Evolutionary conservation across 2,888 invertebrate species (phyloP), one percentile per base, ranked within the genome.

Genomic region (Orthosia gracilis): DNA sequence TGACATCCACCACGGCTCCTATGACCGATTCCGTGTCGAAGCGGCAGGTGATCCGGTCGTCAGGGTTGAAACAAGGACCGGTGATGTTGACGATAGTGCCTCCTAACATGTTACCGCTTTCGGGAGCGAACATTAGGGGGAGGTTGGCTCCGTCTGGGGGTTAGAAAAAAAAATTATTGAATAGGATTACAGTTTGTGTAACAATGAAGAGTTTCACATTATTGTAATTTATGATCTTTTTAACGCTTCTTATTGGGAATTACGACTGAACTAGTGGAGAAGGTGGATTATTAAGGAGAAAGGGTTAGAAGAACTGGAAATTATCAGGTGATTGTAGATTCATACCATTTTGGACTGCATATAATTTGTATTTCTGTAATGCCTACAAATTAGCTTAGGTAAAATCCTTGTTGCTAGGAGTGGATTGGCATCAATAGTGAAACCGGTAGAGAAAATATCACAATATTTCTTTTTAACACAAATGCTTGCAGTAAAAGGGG

Each of bases 31-130:
- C 98, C 0, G 98, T 98, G 90, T 99, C 98, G 90, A 99, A 99
- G 83, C 98, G 97, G 90, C 99, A 99, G 69, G 97, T 97, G 64
- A 99, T 97, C 84, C 98, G 97, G 87, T 98, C 98, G 2, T 96
- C 96, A 0, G 97, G 97, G 83, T 97, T 97, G 91, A 99, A 98
- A 92, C 99, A 99, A 3, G 99, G 99, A 0, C 99, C 99, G 0
- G 99, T 99, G 75, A 99, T 98, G 91, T 99, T 99, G 55, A 99
- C 99, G 69, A 99, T 98, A 0, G 99, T 98, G 2, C 99, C 99
- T 4, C 99, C 99, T 83, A 99, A 97, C 99, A 99, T 99, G 92
- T 99, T 99, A 7, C 99, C 99, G 90, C 98, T 99, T 93, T 99
- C 99, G 0, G 99, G 99, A 0, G 99, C 99, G 89, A 99, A 99